Evolutionary conservation across 2,888 invertebrate species (phyloP), one percentile per base, ranked within the genome.

Genomic region (Mimas tiliae): DNA sequence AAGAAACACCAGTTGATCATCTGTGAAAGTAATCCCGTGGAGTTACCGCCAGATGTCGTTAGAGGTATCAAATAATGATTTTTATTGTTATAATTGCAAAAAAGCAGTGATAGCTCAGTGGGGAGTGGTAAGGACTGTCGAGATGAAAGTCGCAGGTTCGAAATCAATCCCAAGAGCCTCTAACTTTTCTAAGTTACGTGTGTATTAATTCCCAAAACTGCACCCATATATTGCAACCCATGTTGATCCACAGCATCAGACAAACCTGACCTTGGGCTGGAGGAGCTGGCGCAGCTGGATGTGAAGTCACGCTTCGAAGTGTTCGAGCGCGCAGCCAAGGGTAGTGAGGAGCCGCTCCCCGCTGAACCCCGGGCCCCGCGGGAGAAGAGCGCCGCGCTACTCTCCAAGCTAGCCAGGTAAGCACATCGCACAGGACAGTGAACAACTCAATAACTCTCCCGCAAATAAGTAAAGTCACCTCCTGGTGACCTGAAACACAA

Each of bases 1-100:
- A 95, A 95, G 86, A 97, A 96, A 87, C 97, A 97, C 73, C 97
- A 98, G 91, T 94, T 98, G 94, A 98, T 98, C 76, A 98, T 98
- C 81, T 96, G 98, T 77, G 98, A 98, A 94, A 98, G 97, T 90
- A 96, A 97, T 87, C 98, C 98, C 2, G 92, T 96, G 73, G 98
- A 98, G 89, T 93, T 98, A 82, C 98, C 98, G 71, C 97, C 98
- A 79, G 98, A 97, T 93, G 98, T 99, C 82, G 96, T 97, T 77
- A 96, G 98, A 96, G 97, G 98, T 98, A 94, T 90, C 21, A 19
- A 47, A n/a, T 19, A 45, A 0, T 55, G 19, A 21, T 0, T 27
- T 3, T n/a, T 45, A 1, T 45, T 6, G 47, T 6, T 62, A 45
- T 19, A 7, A 48, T 9, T 45, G 27, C 33, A 19, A 8, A 50